Base-by-base conservation (phyloP, 2,797 vertebrate species). In the Margarornis squamiger region DNA sequence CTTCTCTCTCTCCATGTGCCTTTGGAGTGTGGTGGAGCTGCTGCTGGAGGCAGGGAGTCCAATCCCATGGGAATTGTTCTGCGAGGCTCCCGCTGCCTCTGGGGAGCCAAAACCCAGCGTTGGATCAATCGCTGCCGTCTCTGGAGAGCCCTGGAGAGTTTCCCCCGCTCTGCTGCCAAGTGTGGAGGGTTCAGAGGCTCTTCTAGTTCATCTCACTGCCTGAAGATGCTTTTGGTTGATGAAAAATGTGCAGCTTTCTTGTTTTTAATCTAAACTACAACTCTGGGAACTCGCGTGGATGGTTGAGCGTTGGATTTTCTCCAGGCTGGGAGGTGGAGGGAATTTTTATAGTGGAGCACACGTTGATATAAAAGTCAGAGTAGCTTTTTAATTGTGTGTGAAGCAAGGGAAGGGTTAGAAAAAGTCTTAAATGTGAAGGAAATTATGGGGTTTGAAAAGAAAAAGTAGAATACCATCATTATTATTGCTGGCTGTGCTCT, bases 291-390 rank as follows among this genome's bases (percentile, higher is more conserved):
- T 14, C 38, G 19, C 16, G 10, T 6, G 45, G 43, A 4, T n/a
- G 61, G 36, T 58, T 0, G 14, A 51, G 45, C 3, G 0, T 38
- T 68, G 82, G 43, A 57, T 39, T 91, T 82, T 17, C 55, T 57
- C 46, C 45, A 13, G 74, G 9, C 26, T 68, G 71, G 80, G 86
- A 86, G 23, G 17, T 38, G 61, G 3, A 5, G 45, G 43, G 75
- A 12, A 9, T 61, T 78, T 66, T 75, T 51, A 0, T 49, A 46
- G 12, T 12, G 0, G 27, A 51, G 29, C 34, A 3, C 9, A 3
- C 8, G 0, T 14, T 0, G 3, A 10, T 26, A 2, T 2, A 0
- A 18, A 43, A 77, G 51, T 18, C 58, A 16, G 14, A 70, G 74
- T 17, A 0, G 73, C 19, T 77, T 93, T 77, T 70, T 2, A 19